Base-by-base conservation (phyloP, 2,113 vertebrate genomes). In the Erinaceus europaeus region DNA sequence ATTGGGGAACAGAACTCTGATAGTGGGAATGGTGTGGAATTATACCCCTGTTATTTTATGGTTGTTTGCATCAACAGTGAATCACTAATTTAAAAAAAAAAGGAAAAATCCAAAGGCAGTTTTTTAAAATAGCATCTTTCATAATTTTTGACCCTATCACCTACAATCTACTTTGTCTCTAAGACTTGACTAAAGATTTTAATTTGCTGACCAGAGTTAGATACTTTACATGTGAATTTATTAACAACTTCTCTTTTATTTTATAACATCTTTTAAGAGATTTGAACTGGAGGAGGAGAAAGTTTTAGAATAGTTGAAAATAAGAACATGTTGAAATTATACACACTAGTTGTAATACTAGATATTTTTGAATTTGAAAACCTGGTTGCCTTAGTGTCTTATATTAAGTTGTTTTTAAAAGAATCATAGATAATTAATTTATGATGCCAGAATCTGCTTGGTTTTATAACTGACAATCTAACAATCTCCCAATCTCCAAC, bases 391-490 rank as follows among this genome's bases (percentile, higher is more conserved):
- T 61, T 23, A 52, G 23, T 72, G 21, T 50, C 36, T 80, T 32
- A 14, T 4, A n/a, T 11, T 32, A 15, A 11, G 13, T 34, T 84
- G 12, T 71, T 90, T 84, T 50, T 17, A 71, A 86, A 78, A 69
- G 27, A 80, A 69, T 48, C 3, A 2, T 6, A 75, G 20, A 77
- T 74, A 46, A n/a, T 89, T 68, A 29, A 12, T 59, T 73, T 86
- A 78, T 55, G 14, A 53, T 44, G 18, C 34, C 38, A 90, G 64
- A 15, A 71, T 50, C 42, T 42, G 61, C 8, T 55, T 34, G 34
- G 38, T 89, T 93, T 69, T 86, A 34, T 85, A 90, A 88, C n/a
- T 67, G 61, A 61, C n/a, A n/a, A 42, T n/a, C n/a, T n/a, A n/a
- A n/a, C n/a, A n/a, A n/a, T n/a, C n/a, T n/a, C n/a, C n/a, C n/a